Conservation (phyloP, 2,797 vertebrate species). For the Smutsia gigantea region DNA sequence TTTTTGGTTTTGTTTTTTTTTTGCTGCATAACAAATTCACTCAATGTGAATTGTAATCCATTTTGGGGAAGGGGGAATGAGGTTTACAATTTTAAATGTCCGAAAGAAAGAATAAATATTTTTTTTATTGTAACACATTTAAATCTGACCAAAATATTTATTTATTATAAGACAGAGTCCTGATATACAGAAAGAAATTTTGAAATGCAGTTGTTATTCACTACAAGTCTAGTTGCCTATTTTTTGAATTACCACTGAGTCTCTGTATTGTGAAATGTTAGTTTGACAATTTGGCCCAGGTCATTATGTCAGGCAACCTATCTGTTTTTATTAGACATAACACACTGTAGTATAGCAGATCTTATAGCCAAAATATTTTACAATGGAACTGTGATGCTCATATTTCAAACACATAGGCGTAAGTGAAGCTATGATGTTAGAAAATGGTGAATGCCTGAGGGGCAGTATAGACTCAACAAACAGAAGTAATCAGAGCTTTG, state of each 20-base stretch:
- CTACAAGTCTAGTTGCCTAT: not conserved
- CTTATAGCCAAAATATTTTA: constrained; percentile 37
- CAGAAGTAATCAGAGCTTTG: constrained; percentile 49
- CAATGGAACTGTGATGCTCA: not conserved
- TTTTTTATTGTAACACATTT: not conserved
- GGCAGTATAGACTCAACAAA: not conserved
- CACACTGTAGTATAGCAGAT: not conserved
- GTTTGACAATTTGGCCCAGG: not conserved
- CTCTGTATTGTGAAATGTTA: not conserved
- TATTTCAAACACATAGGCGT: constrained; percentile 48
- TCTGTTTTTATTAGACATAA: not conserved
- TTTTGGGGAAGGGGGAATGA: not conserved
- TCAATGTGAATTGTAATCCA: not conserved
- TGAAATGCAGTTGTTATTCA: not conserved
- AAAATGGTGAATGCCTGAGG: constrained; percentile 26
- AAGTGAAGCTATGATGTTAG: constrained; percentile 56
- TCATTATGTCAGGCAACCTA: not conserved
- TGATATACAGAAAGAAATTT: not conserved
- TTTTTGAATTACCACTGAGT: not conserved
- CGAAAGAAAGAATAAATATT: not conserved
- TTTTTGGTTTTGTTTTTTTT: not conserved
- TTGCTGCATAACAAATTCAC: not conserved
- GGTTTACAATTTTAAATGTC: not conserved
- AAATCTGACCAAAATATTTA: not conserved
- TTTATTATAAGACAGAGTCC: not conserved